Evolutionary conservation across 2,888 invertebrate species (phyloP).

Genomic region (Drosophila prolongata): DNA sequence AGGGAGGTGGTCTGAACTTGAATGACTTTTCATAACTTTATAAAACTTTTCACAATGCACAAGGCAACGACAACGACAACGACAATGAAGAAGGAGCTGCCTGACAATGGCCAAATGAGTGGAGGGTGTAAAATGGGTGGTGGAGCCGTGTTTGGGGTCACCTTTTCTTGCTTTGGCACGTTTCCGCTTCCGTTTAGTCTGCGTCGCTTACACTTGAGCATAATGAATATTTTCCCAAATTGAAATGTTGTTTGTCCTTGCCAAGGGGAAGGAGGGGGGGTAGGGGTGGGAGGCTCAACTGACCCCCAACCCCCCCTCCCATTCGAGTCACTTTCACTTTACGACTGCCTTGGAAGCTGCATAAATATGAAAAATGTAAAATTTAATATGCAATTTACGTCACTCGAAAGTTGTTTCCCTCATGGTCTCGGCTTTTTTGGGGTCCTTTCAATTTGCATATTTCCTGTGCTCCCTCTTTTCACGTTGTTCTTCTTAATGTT

Average conservation of each 20-base stretch:
- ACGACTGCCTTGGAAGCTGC: constrained; percentile 65
- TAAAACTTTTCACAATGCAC: constrained; percentile 72
- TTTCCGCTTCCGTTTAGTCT: constrained; percentile 76
- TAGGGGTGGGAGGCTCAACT: constrained; percentile 3
- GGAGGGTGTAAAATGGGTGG: constrained; percentile 6
- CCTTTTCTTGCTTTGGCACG: constrained; percentile 48
- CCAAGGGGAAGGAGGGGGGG: constrained; percentile 8
- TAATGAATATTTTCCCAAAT: constrained; percentile 78
- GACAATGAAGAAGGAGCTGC: constrained; percentile 61
- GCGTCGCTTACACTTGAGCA: constrained; percentile 64
- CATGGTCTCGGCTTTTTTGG: constrained; percentile 12
- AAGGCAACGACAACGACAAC: constrained; percentile 13
- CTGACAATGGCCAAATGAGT: constrained; percentile 68
- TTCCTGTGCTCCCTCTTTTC: constrained; percentile 20
- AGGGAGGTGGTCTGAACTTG: constrained; percentile 58
- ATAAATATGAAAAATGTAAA: constrained; percentile 80
- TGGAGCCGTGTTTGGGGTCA: not conserved
- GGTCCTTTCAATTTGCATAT: constrained; percentile 79
- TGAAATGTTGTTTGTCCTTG: constrained; percentile 70
- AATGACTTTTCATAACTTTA: constrained; percentile 78
- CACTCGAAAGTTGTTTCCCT: constrained; percentile 50
- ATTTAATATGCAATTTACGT: constrained; percentile 81
- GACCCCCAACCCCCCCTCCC: not conserved
- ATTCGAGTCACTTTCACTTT: constrained; percentile 73
- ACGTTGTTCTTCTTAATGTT: constrained; percentile 30